Base-by-base conservation (phyloP, 2,797 vertebrate genomes). In the Falco cherrug region DNA sequence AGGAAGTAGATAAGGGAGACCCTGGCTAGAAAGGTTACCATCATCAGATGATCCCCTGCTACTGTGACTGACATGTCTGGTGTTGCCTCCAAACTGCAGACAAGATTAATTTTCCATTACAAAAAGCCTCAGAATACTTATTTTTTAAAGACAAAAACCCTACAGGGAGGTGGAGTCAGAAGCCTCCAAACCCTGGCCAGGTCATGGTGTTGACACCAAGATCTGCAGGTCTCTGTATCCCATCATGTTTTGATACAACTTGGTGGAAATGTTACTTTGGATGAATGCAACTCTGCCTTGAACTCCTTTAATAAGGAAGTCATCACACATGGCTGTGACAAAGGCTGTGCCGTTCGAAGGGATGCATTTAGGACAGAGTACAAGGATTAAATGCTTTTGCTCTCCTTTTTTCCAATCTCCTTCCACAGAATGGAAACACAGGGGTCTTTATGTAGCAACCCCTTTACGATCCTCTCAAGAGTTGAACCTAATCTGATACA, bases 401-500 rank as follows among this genome's bases (percentile, higher is more conserved):
- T 10, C 3, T 79, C 20, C 16, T 79, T 60, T 10, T 84, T 94
- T 84, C 39, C 12, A 61, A 0, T 57, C 14, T 86, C 21, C 15
- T 71, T 5, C 8, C 37, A n/a, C 5, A 45, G 54, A 35, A 21
- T 7, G 7, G 37, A 75, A 37, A 25, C 64, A 70, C 12, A 6
- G 3, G 8, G 2, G 1, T 57, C 29, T 22, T 76, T 16, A 17
- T 3, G 8, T 5, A 17, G 13, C 37, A 17, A 5, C 70, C 10
- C 22, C 37, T 54, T 65, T 76, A 39, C 31, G 47, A 83, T 33
- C 19, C 19, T 92, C 25, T 75, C 8, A 51, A 48, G 43, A 60
- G 8, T 56, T 56, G 22, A 83, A 65, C 13, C 8, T 73, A 13
- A 17, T 12, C 9, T n/a, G 19, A 43, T 28, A 28, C 18, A 78